Evolutionary conservation across 2,797 vertebrate species (phyloP), one percentile per base, ranked within the genome.

Genomic region (Poecilia gillii): DNA sequence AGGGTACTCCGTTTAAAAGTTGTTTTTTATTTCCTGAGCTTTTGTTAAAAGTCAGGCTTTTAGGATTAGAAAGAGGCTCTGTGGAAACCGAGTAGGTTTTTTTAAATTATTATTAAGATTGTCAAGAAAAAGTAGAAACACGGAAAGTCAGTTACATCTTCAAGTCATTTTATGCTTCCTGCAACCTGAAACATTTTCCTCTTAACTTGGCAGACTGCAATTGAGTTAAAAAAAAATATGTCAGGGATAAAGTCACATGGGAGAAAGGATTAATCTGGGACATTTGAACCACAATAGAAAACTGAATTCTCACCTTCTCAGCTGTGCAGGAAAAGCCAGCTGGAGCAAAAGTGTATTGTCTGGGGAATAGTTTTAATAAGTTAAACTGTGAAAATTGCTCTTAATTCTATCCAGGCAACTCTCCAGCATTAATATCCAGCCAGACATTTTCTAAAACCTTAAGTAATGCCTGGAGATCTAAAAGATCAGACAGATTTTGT

Each of bases 401-500:
- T 79, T 43, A 73, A 71, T 77, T 76, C 62, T 68, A 55, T 77
- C 12, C 1, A 4, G 72, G 57, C n/a, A 11, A 0, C 62, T 85
- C 36, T 41, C 16, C 74, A 62, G 33, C 76, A 71, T 5, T 77
- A 57, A 89, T 81, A 80, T 75, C 74, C 72, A 77, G 79, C 31
- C 0, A 45, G 79, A 77, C 75, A 47, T 80, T 82, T 83, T 82
- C 57, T 77, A 66, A 36, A 74, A 81, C 46, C 7, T 45, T 0
- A 6, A 74, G 68, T 25, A 36, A 36, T 64, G 73, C 80, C 6
- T 39, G 73, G 75, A 85, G 78, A 85, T 81, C 83, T 75, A 68
- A 78, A 73, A 84, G 49, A 41, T 90, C 53, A 81, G 81, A 75
- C 77, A 80, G 74, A 73, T 49, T 75, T 84, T n/a, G 81, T 91